Conservation (phyloP, 2,113 vertebrate species). For the Sceloporus undulatus region DNA sequence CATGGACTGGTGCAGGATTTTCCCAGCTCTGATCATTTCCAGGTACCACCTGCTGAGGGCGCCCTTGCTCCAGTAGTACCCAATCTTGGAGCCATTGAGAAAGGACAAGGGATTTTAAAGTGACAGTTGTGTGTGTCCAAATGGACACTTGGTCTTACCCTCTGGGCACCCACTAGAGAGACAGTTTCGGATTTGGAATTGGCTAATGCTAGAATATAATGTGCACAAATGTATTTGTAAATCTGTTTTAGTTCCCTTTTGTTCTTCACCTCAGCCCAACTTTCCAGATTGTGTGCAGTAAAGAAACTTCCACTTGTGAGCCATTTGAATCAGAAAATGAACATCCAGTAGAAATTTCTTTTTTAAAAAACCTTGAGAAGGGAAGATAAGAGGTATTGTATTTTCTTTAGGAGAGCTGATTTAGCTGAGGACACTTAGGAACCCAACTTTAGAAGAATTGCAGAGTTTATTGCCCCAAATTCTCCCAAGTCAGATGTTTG, state of each 20-base stretch:
- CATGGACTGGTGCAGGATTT: neutral
- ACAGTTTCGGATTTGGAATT: too few species aligned
- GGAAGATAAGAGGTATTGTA: neutral
- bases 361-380: neutral
- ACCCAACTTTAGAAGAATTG: neutral
- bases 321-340: too few species aligned
- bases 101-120: neutral
- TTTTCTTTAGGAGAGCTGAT: neutral
- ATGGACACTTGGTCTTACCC: too few species aligned
- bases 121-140: too few species aligned
- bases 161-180: too few species aligned
- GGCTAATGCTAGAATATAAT: too few species aligned
- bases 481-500: neutral
- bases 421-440: neutral
- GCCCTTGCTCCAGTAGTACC: constrained; percentile 63
- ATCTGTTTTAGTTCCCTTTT: too few species aligned
- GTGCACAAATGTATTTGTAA: too few species aligned
- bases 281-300: too few species aligned
- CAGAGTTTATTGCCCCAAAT: neutral
- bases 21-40: constrained; percentile 54
- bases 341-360: too few species aligned
- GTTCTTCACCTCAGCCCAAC: too few species aligned
- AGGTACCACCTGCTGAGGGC: constrained; percentile 70
- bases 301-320: too few species aligned
- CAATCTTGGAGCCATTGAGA: neutral